Conservation (phyloP, 1,140 invertebrate genomes). For the Panagrolaimus sp. region DNA sequence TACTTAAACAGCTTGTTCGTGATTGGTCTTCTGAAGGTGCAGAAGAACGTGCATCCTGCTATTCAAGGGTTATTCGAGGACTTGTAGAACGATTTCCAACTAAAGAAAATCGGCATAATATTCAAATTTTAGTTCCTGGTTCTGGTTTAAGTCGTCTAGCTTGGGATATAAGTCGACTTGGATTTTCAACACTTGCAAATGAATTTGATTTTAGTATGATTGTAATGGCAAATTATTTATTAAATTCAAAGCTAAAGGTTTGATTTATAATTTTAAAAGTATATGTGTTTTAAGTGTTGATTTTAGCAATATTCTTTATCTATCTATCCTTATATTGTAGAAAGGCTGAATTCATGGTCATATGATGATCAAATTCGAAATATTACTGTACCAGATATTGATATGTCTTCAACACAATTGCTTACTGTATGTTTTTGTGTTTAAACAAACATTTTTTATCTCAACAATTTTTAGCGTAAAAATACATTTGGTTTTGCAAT, state of each 20-base stretch:
- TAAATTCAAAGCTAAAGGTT: conserved; percentile 22
- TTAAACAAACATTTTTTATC: conserved; percentile 34
- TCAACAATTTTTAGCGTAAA: conserved; percentile 65
- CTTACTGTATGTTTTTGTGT: background rate
- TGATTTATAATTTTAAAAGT: background rate
- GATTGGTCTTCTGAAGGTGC: conserved; percentile 80
- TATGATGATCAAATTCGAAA: conserved; percentile 73
- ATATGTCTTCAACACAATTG: conserved; percentile 62
- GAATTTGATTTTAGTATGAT: conserved; percentile 97
- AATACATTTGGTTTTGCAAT: conserved; percentile 87
- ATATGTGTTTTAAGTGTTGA: conserved; percentile 60
- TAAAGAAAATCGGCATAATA: conserved; percentile 32
- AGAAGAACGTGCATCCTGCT: conserved; percentile 75
- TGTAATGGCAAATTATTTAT: conserved; percentile 65
- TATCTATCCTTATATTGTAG: conserved; percentile 87
- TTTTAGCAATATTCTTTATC: conserved; percentile 63
- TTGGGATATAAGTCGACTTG: conserved; percentile 80
- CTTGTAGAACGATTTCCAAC: conserved; percentile 67
- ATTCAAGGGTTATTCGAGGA: conserved; percentile 77
- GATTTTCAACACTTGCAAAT: conserved; percentile 88
- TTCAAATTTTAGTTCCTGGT: conserved; percentile 74
- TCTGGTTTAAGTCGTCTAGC: conserved; percentile 85
- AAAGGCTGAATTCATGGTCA: conserved; percentile 79
- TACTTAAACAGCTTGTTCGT: conserved; percentile 85
- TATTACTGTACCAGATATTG: conserved; percentile 80